Evolutionary conservation across 2,113 vertebrate genomes (phyloP).

Genomic region (Ranitomeya imitator): DNA sequence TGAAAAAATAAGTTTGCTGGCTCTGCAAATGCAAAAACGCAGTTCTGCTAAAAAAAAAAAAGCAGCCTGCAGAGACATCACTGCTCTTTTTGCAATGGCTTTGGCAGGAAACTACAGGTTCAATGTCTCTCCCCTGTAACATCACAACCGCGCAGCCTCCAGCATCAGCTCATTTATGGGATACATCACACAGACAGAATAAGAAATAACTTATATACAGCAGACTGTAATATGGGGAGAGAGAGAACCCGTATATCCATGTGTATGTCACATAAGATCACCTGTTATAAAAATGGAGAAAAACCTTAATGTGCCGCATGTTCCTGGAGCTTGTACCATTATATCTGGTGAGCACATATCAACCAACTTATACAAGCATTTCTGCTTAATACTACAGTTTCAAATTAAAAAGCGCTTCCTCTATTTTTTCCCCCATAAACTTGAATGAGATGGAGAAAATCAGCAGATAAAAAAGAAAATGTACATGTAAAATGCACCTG

Average conservation of each 20-base stretch:
- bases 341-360: too few species aligned
- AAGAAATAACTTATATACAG: background rate
- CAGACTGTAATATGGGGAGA: background rate
- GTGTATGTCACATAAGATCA: background rate
- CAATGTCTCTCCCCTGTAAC: background rate
- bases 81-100: background rate
- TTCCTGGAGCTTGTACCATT: too few species aligned
- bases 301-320: background rate
- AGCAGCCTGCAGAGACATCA: conserved; percentile 8
- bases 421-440: too few species aligned
- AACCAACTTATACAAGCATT: too few species aligned
- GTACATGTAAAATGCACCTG: too few species aligned
- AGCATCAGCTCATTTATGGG: background rate
- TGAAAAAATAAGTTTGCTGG: background rate
- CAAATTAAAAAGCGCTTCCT: too few species aligned
- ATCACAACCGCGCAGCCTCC: background rate
- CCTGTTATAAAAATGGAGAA: background rate
- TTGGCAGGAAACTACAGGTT: conserved; percentile 14
- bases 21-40: background rate
- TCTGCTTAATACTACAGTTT: too few species aligned
- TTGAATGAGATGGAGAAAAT: too few species aligned
- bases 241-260: background rate
- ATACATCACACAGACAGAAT: background rate
- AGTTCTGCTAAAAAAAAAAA: background rate
- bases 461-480: too few species aligned